Evolutionary conservation across 2,888 invertebrate species (phyloP).

Genomic region (Phengaris alcon): DNA sequence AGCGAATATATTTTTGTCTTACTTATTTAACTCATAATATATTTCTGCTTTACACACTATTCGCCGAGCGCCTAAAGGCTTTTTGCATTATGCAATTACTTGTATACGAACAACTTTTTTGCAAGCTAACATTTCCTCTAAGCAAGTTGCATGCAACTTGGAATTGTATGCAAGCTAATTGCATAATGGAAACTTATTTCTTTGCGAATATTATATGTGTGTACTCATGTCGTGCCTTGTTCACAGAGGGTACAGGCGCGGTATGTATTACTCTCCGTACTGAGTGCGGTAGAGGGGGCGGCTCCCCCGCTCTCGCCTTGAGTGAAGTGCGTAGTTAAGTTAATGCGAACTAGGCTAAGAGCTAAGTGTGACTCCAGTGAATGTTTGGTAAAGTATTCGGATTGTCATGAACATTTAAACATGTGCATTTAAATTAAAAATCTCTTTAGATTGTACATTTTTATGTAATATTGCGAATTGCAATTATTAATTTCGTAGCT

Average conservation of each 20-base stretch:
- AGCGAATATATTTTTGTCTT: neutral
- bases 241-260: constrained; percentile 85
- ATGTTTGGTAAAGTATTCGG: constrained; percentile 26
- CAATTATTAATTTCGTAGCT: too few species aligned
- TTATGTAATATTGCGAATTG: neutral
- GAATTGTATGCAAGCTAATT: too few species aligned
- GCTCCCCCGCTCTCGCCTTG: constrained; percentile 44
- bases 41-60: constrained; percentile 1
- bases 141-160: too few species aligned
- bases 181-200: neutral
- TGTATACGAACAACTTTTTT: neutral
- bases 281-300: constrained; percentile 72
- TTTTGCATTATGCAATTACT: neutral
- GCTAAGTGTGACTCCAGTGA: constrained; percentile 23
- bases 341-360: constrained; percentile 37
- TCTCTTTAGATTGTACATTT: neutral
- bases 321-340: constrained; percentile 43
- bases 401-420: neutral
- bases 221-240: constrained; percentile 63
- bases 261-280: constrained; percentile 84
- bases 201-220: constrained; percentile 8
- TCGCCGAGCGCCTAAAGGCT: neutral
- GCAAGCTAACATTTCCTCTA: neutral
- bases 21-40: neutral
- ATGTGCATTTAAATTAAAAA: constrained; percentile 16